Percentiles rank a stretch among this genome's conserved stretches.
Evolutionary conservation across 2,797 vertebrate species (phyloP).

Genomic region (Babyrousa celebensis): DNA sequence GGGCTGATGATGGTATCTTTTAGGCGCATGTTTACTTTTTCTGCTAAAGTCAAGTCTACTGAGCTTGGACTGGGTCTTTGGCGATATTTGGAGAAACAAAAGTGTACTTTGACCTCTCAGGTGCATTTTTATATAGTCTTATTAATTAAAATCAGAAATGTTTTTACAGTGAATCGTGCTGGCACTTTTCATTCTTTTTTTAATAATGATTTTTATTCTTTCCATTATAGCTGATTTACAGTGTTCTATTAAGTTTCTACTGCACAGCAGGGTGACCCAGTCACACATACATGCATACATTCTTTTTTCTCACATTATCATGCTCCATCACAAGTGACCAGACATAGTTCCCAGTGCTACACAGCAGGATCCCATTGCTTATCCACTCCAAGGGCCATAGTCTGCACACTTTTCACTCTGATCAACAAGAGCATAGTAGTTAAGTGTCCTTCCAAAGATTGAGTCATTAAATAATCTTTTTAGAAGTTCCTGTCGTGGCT

Average conservation of each 20-base stretch:
- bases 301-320: too few relatives aligned
- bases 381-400: too few relatives aligned
- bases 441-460: not conserved
- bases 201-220: too few relatives aligned
- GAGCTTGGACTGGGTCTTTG: not conserved
- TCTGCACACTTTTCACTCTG: too few relatives aligned
- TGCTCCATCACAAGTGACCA: too few relatives aligned
- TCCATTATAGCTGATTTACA: too few relatives aligned
- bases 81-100: not conserved
- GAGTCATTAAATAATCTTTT: not conserved
- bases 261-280: too few relatives aligned
- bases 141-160: not conserved
- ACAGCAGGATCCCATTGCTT: too few relatives aligned
- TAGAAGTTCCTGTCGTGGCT: too few relatives aligned
- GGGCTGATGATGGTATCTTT: not conserved
- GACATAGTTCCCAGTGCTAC: too few relatives aligned
- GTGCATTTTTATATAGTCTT: not conserved
- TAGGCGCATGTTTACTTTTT: not conserved
- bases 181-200: not conserved
- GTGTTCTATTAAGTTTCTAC: too few relatives aligned
- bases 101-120: not conserved
- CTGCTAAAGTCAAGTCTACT: not conserved
- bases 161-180: not conserved
- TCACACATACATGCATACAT: too few relatives aligned
- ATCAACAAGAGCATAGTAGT: not conserved